These are phyloP conservation scores for Drosophila eohydei DNA, from an alignment of 2,888 invertebrate genomes.

Conservation along the genomic window DNA sequence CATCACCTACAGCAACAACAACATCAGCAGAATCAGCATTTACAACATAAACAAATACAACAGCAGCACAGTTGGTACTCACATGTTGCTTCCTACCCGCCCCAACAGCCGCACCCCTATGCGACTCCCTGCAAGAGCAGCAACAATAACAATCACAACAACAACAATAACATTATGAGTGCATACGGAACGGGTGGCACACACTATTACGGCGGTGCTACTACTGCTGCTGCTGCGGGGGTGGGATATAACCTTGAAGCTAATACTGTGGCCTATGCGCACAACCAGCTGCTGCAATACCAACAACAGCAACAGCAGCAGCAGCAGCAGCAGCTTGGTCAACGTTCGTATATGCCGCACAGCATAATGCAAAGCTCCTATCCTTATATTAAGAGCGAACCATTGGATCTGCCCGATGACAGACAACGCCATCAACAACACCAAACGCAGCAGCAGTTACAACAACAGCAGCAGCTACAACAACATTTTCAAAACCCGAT, in stretches of 20 bases:
- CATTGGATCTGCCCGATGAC: conserved; percentile 66
- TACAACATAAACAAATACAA: conserved; percentile 57
- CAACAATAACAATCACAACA: conserved; percentile 43
- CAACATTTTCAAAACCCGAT: conserved; percentile 64
- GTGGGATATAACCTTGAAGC: conserved; percentile 77
- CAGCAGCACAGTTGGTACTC: conserved; percentile 73
- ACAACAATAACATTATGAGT: conserved; percentile 63
- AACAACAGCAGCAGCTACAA: conserved; percentile 45
- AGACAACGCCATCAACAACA: conserved; percentile 53
- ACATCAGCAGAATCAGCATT: conserved; percentile 48
- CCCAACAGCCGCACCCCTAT: conserved; percentile 55
- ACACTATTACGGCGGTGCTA: conserved; percentile 56
- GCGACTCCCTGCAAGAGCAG: conserved; percentile 58
- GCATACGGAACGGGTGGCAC: conserved; percentile 55
- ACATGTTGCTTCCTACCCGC: conserved; percentile 79
- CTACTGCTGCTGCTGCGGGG: conserved; percentile 19
- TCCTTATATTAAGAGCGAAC: conserved; percentile 79
- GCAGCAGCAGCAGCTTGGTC: conserved; percentile 63
- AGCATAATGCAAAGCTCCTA: conserved; percentile 60
- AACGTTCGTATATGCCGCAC: conserved; percentile 66
- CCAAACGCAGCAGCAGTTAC: conserved; percentile 28
- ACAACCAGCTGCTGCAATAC: conserved; percentile 77
- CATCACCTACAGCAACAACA: conserved; percentile 46
- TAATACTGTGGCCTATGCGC: conserved; percentile 73
- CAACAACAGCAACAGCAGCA: conserved; percentile 66